Percentiles rank a stretch among this genome's conserved stretches.
Evolutionary conservation across 2,888 invertebrate species (phyloP).

Genomic region (Mesorhabditis spiculigera): DNA sequence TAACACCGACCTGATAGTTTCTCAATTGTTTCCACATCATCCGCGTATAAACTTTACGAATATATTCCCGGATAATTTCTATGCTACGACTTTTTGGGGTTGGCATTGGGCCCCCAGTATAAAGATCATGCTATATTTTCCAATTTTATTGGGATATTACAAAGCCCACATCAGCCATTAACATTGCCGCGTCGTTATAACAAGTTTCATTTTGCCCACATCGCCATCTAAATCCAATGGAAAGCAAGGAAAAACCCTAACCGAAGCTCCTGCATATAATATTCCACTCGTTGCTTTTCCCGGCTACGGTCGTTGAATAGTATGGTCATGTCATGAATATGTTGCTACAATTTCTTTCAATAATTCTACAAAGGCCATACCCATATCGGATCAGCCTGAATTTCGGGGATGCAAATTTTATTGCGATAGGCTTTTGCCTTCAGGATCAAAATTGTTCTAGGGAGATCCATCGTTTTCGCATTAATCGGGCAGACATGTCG

Average conservation of each 20-base stretch:
- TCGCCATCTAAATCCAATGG: not conserved
- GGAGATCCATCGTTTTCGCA: not conserved
- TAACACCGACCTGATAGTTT: not conserved
- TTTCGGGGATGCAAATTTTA: constrained; percentile 3
- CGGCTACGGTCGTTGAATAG: not conserved
- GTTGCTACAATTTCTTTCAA: not conserved
- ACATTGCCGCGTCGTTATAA: not conserved
- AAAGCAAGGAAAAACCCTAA: not conserved
- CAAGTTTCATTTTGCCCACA: not conserved
- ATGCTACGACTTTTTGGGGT: not conserved
- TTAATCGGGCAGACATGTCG: not conserved
- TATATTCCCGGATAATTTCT: not conserved
- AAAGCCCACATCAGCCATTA: not conserved
- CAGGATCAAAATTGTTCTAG: not conserved
- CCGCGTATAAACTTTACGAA: not conserved
- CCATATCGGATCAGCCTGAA: not conserved
- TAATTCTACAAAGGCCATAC: not conserved
- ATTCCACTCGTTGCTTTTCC: not conserved
- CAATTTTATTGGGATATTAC: not conserved
- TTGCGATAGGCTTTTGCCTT: not conserved
- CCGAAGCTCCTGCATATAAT: not conserved
- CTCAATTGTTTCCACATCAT: constrained; percentile 2
- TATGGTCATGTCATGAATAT: not conserved
- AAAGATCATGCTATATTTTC: not conserved
- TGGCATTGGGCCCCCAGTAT: not conserved